These are phyloP conservation scores for Harpegnathos saltator DNA, from an alignment of 1,140 invertebrate species.

Conservation along the genomic window DNA sequence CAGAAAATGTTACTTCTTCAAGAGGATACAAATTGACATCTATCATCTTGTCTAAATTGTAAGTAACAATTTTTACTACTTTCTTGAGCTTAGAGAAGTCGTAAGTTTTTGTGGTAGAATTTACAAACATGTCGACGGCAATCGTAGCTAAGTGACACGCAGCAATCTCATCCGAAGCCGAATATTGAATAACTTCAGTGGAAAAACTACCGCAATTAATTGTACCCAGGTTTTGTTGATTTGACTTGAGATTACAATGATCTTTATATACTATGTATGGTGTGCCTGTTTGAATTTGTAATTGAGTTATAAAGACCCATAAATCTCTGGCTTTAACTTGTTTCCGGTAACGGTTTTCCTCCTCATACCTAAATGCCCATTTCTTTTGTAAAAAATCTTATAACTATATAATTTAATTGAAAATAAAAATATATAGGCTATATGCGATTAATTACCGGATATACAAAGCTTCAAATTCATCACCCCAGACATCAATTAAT, in stretches of 20 bases:
- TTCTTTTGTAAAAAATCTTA: slow-evolving; percentile 26
- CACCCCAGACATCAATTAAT: slow-evolving; percentile 95
- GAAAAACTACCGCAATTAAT: slow-evolving; percentile 99
- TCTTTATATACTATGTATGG: slow-evolving; percentile 99
- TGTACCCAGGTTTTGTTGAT: slow-evolving; percentile 99
- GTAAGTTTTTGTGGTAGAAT: slow-evolving; percentile 90
- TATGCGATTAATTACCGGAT: slow-evolving; percentile 86
- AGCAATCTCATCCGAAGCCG: slow-evolving; percentile 96
- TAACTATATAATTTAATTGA: background rate
- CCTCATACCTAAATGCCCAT: slow-evolving; percentile 90
- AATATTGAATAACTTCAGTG: slow-evolving; percentile 99
- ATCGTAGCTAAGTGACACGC: slow-evolving; percentile 99
- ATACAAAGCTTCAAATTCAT: slow-evolving; percentile 97
- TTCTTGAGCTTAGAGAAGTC: slow-evolving; percentile 96
- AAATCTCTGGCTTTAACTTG: slow-evolving; percentile 95
- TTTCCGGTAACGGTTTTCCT: slow-evolving; percentile 90
- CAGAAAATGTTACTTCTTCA: slow-evolving; percentile 94
- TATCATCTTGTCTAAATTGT: slow-evolving; percentile 98
- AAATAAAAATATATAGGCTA: slow-evolving; percentile 1
- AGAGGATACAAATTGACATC: slow-evolving; percentile 98
- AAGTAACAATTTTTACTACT: slow-evolving; percentile 95
- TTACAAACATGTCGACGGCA: slow-evolving; percentile 98
- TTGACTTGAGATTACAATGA: slow-evolving; percentile 98
- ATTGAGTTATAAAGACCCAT: slow-evolving; percentile 98
- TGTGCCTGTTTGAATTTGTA: slow-evolving; percentile 99